Evolutionary conservation across 37 sponge, comb jelly and placozoan species (phyloP), one percentile per base, ranked within the genome.

Genomic region (Amphimedon queenslandica): DNA sequence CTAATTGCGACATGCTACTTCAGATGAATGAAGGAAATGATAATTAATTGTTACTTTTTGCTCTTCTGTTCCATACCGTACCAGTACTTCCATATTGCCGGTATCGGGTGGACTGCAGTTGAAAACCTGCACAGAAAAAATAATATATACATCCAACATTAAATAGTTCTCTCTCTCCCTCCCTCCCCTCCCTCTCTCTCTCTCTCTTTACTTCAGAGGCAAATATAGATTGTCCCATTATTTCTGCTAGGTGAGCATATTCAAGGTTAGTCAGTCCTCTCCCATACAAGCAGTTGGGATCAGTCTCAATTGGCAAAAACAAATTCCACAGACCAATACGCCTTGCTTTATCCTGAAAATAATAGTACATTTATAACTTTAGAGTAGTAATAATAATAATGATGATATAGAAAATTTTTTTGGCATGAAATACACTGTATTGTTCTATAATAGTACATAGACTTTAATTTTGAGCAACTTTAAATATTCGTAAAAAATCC

Each of bases 81-180:
- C 80, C 30, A 95, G 71, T 60, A 91, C 86, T 57, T 95, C 96
- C 96, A 95, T 95, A 67, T 95, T 95, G 11, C 96, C 96, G 18
- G 87, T 94, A 70, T 88, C 95, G 20, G 96, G 96, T n/a, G 96
- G 82, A 66, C 80, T 90, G 67, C 96, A 95, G 83, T 95, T 95
- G 73, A 91, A 88, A 39, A 73, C 80, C 77, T 82, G 30, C 69
- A 55, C 31, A 38, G 25, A 42, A 5, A n/a, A 13, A 37, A 24
- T 21, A 37, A 18, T 8, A 66, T 6, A 8, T 23, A 31, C 67
- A 31, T 20, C 36, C 53, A 47, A 18, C 51, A 47, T 13, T 47
- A 47, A 13, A 8, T 47, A 47, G 51, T 47, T 47, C 8, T 18
- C 51, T 13, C 51, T n/a, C n/a, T n/a, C n/a, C n/a, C n/a, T n/a